Evolutionary conservation across 2,888 invertebrate genomes (phyloP).

Genomic region (Standfussiana lucernea): DNA sequence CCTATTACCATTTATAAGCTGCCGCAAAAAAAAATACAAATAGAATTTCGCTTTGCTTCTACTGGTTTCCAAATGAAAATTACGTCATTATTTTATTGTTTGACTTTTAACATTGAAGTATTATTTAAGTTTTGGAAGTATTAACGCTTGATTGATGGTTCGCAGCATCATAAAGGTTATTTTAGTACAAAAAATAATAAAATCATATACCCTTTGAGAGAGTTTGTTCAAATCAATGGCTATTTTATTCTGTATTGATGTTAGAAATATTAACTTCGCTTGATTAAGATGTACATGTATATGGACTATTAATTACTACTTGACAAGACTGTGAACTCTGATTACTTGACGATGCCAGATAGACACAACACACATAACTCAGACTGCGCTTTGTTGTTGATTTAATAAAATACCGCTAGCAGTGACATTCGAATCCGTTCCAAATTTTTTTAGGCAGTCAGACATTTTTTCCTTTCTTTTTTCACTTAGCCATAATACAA

Average conservation of each 20-base stretch:
- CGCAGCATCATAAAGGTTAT: neutral
- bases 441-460: neutral
- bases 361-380: too few species aligned
- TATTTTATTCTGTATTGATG: too few species aligned
- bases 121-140: neutral
- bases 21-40: conserved; percentile 11
- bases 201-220: too few species aligned
- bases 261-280: too few species aligned
- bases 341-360: too few species aligned
- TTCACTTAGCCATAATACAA: too few species aligned
- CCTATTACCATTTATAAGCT: conserved; percentile 25
- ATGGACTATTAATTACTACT: too few species aligned
- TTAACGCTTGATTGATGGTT: neutral
- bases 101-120: neutral
- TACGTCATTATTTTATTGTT: neutral
- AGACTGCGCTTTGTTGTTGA: too few species aligned
- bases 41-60: neutral
- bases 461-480: neutral
- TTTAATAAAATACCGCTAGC: neutral
- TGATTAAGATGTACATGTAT: too few species aligned
- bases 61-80: neutral
- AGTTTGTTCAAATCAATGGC: too few species aligned
- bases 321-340: too few species aligned
- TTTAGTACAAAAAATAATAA: neutral
- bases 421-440: neutral